A percentile compares a stretch with the other conserved stretches of the same genome.
Conservation (phyloP, 1,140 invertebrate genomes). For the Battus philenor region DNA sequence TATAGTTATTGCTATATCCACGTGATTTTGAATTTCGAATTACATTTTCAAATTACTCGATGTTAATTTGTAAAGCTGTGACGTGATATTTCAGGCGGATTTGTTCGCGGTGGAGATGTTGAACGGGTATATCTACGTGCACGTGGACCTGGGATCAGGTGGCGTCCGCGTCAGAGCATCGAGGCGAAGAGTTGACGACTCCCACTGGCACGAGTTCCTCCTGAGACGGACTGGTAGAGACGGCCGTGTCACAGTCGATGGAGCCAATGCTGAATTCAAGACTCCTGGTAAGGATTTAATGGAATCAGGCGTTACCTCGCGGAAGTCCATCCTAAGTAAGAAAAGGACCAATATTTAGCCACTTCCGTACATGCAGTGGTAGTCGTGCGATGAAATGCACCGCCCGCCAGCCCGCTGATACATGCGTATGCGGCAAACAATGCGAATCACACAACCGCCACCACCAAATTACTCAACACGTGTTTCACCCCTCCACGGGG, state of each 20-base stretch:
- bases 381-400: too few species aligned
- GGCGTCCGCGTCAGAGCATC: constrained; percentile 90
- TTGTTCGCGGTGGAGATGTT: constrained; percentile 96
- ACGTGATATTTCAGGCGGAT: constrained; percentile 81
- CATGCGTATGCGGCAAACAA: too few species aligned
- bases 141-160: constrained; percentile 94
- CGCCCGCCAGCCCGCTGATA: too few species aligned
- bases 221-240: constrained; percentile 87
- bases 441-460: too few species aligned
- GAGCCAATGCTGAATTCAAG: constrained; percentile 91
- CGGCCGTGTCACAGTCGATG: constrained; percentile 93
- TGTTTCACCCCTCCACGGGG: too few species aligned
- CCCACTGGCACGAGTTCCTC: constrained; percentile 92
- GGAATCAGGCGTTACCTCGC: too few species aligned
- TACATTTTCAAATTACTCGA: too few species aligned
- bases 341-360: too few species aligned
- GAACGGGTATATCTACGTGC: constrained; percentile 94
- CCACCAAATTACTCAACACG: too few species aligned
- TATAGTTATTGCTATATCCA: background rate
- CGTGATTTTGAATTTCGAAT: background rate
- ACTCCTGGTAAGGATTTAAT: constrained; percentile 92
- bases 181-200: constrained; percentile 89
- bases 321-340: too few species aligned
- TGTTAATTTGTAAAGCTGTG: too few species aligned
- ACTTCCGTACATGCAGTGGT: too few species aligned